Conservation (phyloP, 2,797 vertebrate genomes). For the Pogonophryne albipinna region DNA sequence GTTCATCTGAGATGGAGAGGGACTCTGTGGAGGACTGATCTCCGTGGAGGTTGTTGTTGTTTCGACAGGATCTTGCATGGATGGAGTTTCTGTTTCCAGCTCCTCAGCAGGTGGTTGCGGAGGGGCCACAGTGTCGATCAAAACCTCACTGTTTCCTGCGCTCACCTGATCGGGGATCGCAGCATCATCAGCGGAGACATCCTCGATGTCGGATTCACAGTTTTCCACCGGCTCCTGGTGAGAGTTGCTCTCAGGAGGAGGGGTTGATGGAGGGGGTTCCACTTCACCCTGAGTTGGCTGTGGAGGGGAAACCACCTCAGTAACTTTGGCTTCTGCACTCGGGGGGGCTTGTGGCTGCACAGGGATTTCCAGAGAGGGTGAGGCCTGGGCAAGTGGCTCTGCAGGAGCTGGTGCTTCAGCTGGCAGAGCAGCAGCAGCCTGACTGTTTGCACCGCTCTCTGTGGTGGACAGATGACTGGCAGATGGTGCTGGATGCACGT, state of each 20-base stretch:
- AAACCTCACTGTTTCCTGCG: background rate
- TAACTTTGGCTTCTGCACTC: background rate
- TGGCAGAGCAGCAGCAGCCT: constrained; percentile 21
- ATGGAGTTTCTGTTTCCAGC: background rate
- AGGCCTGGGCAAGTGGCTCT: constrained; percentile 24
- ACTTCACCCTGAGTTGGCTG: constrained; percentile 13
- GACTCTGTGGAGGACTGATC: constrained; percentile 24
- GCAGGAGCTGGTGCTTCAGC: constrained; percentile 29
- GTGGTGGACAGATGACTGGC: constrained; percentile 37
- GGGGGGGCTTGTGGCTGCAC: constrained; percentile 25
- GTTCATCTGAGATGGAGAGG: background rate
- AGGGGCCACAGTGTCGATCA: background rate
- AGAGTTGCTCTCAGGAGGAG: constrained; percentile 23
- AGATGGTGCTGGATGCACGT: constrained; percentile 65
- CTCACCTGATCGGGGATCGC: constrained; percentile 9
- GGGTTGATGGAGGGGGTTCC: constrained; percentile 37
- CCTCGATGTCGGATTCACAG: constrained; percentile 57
- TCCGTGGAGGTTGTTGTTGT: constrained; percentile 13
- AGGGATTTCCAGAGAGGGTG: constrained; percentile 15
- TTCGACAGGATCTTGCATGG: background rate
- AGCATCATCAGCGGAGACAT: background rate
- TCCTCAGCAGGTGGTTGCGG: constrained; percentile 15
- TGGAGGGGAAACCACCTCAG: constrained; percentile 20
- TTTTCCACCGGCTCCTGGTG: constrained; percentile 71
- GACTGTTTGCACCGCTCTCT: constrained; percentile 28